A percentile compares a stretch with the other conserved stretches of the same genome.
phyloP scores from a whole-genome alignment of 2,113 vertebrate genomes.

The Arizona elegans region DNA sequence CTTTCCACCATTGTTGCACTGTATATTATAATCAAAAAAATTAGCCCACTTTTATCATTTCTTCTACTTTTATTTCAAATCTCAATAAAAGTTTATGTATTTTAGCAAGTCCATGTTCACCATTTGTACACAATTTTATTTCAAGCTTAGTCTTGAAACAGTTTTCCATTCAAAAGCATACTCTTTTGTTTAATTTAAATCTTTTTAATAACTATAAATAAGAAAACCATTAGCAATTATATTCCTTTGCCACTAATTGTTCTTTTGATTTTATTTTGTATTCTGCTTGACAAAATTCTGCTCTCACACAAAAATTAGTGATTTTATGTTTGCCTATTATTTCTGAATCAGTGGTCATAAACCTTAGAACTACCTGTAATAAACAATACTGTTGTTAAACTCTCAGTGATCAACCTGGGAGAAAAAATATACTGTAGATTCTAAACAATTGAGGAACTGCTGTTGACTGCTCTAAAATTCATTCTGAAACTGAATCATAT shows the following conservation, averaged over 20 bases:
- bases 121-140: not conserved
- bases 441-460: too few species aligned
- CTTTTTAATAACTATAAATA: not conserved
- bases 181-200: not conserved
- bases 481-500: too few species aligned
- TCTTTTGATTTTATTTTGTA: not conserved
- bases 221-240: not conserved
- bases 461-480: too few species aligned
- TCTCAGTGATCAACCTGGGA: not conserved
- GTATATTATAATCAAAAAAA: not conserved
- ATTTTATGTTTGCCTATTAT: not conserved
- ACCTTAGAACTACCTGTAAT: not conserved
- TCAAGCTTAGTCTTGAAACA: not conserved
- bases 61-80: not conserved
- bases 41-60: not conserved
- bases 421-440: too few species aligned
- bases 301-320: not conserved
- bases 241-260: not conserved
- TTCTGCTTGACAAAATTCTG: not conserved
- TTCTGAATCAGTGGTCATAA: not conserved
- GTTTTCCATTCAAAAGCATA: not conserved
- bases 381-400: not conserved
- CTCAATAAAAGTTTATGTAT: not conserved
- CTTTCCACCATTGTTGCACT: not conserved
- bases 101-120: not conserved